phyloP scores from a whole-genome alignment of 2,888 invertebrate genomes.

The Ernsta delagoae region DNA sequence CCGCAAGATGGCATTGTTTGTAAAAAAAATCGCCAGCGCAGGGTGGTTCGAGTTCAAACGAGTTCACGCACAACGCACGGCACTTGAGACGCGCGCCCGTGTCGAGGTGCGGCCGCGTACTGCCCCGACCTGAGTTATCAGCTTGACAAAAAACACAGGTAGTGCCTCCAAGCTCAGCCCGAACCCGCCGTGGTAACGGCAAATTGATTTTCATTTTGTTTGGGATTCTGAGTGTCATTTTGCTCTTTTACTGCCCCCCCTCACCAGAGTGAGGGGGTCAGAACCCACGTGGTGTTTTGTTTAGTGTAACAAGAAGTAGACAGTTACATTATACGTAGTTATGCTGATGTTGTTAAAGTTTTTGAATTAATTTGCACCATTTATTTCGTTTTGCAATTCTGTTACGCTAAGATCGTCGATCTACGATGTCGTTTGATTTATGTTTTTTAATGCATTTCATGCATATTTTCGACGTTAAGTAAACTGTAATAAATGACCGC shows the following conservation, averaged over 20 bases:
- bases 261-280: no score
- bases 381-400: constrained; percentile 16
- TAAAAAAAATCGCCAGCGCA: constrained; percentile 30
- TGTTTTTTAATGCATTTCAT: constrained; percentile 38
- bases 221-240: constrained; percentile 43
- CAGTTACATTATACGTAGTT: no score
- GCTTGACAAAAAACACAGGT: constrained; percentile 67
- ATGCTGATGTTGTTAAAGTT: constrained; percentile 6
- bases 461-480: constrained; percentile 33
- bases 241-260: constrained; percentile 30
- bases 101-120: constrained; percentile 68
- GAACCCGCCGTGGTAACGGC: constrained; percentile 45
- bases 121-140: constrained; percentile 66
- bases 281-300: constrained; percentile 43
- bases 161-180: constrained; percentile 42
- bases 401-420: constrained; percentile 6
- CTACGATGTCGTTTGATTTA: constrained; percentile 22
- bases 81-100: constrained; percentile 59
- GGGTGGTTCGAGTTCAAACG: constrained; percentile 29
- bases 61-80: constrained; percentile 27
- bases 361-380: constrained; percentile 21
- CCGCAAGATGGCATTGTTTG: constrained; percentile 34
- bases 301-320: background rate
- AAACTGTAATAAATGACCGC: constrained; percentile 20
- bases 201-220: constrained; percentile 49